A percentile compares a stretch with the other conserved stretches of the same genome.
These are phyloP conservation scores for Agrotis ipsilon DNA, from an alignment of 2,888 invertebrate genomes.

Conservation along the genomic window DNA sequence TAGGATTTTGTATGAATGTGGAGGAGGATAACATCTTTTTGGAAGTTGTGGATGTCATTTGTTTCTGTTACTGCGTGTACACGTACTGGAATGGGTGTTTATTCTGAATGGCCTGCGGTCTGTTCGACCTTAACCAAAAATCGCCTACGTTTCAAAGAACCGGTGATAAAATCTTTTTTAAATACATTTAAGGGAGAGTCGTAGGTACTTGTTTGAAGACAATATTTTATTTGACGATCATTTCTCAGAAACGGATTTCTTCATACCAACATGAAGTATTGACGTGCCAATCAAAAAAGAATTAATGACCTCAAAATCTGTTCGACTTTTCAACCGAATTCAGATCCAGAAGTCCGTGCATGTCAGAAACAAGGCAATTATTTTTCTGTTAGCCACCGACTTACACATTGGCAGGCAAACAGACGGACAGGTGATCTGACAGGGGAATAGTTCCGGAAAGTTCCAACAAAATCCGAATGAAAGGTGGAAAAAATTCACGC, in stretches of 20 bases:
- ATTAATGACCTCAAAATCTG: not conserved
- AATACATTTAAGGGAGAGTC: too few species aligned
- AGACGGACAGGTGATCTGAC: conserved; percentile 48
- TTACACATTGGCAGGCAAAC: conserved; percentile 27
- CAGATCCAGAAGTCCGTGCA: not conserved
- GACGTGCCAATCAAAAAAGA: not conserved
- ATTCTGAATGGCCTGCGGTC: too few species aligned
- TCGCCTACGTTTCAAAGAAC: too few species aligned
- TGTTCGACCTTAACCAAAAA: too few species aligned
- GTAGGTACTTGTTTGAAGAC: not conserved
- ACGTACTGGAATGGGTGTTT: not conserved
- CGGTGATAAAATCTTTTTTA: too few species aligned
- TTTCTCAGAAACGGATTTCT: not conserved
- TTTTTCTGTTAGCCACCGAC: conserved; percentile 47
- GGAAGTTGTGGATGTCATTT: conserved; percentile 2
- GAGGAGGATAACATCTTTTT: conserved; percentile 4
- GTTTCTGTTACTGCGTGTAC: not conserved
- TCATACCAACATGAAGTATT: not conserved
- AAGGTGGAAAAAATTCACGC: conserved; percentile 22
- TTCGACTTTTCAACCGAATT: conserved; percentile 1
- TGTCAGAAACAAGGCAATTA: conserved; percentile 44
- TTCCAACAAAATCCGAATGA: conserved; percentile 27
- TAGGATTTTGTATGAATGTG: conserved; percentile 11
- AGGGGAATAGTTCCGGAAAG: conserved; percentile 38
- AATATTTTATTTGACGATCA: too few species aligned